Percentiles rank a stretch among this genome's conserved stretches.
phyloP scores from a whole-genome alignment of 1,140 invertebrate genomes.

The Drosophila rhopaloa region DNA sequence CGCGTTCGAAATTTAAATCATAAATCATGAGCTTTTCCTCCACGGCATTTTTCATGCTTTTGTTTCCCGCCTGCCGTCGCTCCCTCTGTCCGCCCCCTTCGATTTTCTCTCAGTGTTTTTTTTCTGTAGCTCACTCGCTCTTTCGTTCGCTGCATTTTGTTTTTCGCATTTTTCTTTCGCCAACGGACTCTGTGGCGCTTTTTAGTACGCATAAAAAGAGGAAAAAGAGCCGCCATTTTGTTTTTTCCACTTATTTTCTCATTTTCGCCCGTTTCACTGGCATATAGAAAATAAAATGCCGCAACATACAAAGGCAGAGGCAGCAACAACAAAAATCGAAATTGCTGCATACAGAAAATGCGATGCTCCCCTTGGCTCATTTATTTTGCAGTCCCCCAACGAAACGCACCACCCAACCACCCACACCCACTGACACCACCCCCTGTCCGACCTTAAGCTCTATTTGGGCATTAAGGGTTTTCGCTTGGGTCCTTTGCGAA shows the following conservation, averaged over 20 bases:
- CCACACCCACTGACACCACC: conserved; percentile 7
- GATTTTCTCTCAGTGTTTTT: conserved; percentile 22
- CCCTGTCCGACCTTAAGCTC: conserved; percentile 68
- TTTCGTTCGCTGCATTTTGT: conserved; percentile 67
- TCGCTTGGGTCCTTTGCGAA: conserved; percentile 51
- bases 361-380: conserved; percentile 45
- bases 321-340: conserved; percentile 48
- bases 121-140: conserved; percentile 42
- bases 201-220: conserved; percentile 82
- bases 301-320: conserved; percentile 63
- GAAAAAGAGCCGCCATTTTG: conserved; percentile 78
- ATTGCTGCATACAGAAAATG: conserved; percentile 70
- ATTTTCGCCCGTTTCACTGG: conserved; percentile 69
- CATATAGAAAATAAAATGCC: conserved; percentile 83
- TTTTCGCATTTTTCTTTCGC: conserved; percentile 78
- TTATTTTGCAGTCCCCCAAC: conserved; percentile 37
- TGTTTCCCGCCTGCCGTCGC: conserved; percentile 4
- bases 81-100: not conserved
- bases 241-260: conserved; percentile 80
- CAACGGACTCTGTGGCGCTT: conserved; percentile 63
- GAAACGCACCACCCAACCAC: not conserved
- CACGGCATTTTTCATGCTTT: conserved; percentile 68
- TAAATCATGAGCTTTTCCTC: conserved; percentile 83
- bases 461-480: conserved; percentile 81
- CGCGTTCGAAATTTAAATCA: conserved; percentile 77